phyloP scores from a whole-genome alignment of 2,113 vertebrate genomes.

The Sigmodon hispidus region DNA sequence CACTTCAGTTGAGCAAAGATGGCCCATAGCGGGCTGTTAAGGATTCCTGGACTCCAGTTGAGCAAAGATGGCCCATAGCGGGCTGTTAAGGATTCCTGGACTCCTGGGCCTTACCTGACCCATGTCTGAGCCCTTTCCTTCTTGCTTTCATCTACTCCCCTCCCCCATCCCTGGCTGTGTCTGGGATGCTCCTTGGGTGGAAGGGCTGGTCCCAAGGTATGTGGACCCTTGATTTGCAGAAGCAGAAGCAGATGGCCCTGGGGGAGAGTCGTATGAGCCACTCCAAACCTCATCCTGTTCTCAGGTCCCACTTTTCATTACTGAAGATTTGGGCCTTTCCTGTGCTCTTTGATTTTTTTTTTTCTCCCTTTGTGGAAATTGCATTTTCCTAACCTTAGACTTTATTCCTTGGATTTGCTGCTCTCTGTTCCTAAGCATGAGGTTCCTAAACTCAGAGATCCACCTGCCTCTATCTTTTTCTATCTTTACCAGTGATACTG shows the following conservation, averaged over 20 bases:
- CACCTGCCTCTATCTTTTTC: not conserved
- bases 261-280: not conserved
- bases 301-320: not conserved
- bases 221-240: not conserved
- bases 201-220: not conserved
- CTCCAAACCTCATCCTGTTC: no score
- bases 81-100: not conserved
- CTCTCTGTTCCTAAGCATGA: not conserved
- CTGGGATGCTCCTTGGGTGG: not conserved
- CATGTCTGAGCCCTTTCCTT: no score
- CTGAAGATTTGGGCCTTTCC: not conserved
- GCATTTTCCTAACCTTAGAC: not conserved
- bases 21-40: no score
- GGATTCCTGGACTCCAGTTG: not conserved
- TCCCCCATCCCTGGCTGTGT: not conserved
- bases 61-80: no score
- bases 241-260: not conserved
- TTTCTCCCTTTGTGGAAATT: not conserved
- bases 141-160: no score
- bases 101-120: not conserved
- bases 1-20: no score
- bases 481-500: no score
- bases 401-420: not conserved
- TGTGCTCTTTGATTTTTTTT: not conserved
- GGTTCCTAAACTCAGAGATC: no score